Base-by-base conservation (phyloP, 2,113 vertebrate genomes). In the Loxodonta africana region DNA sequence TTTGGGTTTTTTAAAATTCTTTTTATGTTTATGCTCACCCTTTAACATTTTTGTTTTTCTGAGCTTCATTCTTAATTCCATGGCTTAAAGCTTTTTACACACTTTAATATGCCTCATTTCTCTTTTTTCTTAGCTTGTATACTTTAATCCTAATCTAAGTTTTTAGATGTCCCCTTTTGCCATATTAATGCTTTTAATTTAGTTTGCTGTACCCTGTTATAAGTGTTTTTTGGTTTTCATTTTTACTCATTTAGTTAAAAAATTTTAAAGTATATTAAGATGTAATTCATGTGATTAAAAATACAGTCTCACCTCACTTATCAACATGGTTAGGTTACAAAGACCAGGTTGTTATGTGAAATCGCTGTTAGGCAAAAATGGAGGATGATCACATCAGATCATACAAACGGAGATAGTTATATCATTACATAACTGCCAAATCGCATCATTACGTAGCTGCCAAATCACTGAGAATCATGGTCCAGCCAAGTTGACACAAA, bases 131-230 rank as follows among this genome's bases (percentile, higher is more conserved):
- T 85, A 96, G 83, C 51, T 76, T 95, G 21, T 60, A 89, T 28
- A 83, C 62, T 81, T 95, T 57, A 95, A 95, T 87, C 48, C 60
- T 37, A 48, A 51, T 69, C 5, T 73, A 90, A 94, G 76, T 77
- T 81, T 87, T 86, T 41, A 67, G 81, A 88, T 63, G 69, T 44
- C 5, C 17, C 60, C 71, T 76, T 85, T 83, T 71, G 63, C 74
- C 69, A 96, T 73, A 88, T 95, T 95, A 96, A 83, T 89, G 81
- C 37, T 26, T 37, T 20, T 86, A 73, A 95, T 92, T 95, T 92
- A 91, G 74, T 94, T 67, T 82, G 44, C 17, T 84, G 20, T n/a
- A 37, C 33, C 41, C 62, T 93, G 28, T 63, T 93, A 74, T 10
- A 33, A 69, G 5, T 67, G 44, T 95, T 82, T 53, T 53, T 95